Evolutionary conservation across 2,113 vertebrate genomes (phyloP), one percentile per base, ranked within the genome.

Genomic region (Megalops atlanticus): DNA sequence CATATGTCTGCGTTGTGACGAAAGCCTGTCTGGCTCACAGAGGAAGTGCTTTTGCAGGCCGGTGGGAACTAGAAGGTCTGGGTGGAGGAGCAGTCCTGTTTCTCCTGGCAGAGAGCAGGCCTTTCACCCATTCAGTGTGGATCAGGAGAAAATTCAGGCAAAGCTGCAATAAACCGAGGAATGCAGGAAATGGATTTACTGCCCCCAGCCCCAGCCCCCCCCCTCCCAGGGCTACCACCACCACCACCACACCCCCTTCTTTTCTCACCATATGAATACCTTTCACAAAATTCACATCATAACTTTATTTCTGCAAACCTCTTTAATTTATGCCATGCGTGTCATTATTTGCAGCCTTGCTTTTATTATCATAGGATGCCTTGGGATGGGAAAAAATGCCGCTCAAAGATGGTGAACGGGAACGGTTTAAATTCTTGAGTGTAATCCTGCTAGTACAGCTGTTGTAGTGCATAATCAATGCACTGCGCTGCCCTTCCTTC

Each of bases 151-250:
- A 89, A 85, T 83, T 86, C 84, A 89, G 86, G 83, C 82, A 85
- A 80, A 39, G 40, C 82, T 83, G 47, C 5, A 35, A 83, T 79
- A 77, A 36, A 78, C 75, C 69, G 77, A 58, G 75, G 81, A 89
- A 87, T 72, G 78, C 83, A 87, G 84, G 87, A 88, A 89, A 85
- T 88, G 58, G 86, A 88, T 88, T 88, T 84, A 80, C 82, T 35
- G 81, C 80, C 70, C 80, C 87, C 85, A 52, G 69, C 77, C 72
- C 64, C 77, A 76, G 43, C 39, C 41, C 24, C 40, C 39, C 21
- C 73, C 39, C 21, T 35, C 40, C 41, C 74, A n/a, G n/a, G n/a
- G n/a, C n/a, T n/a, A n/a, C 47, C 36, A 47, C 81, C 71, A 3
- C 35, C 27, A 16, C n/a, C 18, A 5, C 14, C 0, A 31, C 24